A percentile compares a stretch with the other conserved stretches of the same genome.
Conservation (phyloP, 2,797 vertebrate genomes). For the Gallinago nigripennis region DNA sequence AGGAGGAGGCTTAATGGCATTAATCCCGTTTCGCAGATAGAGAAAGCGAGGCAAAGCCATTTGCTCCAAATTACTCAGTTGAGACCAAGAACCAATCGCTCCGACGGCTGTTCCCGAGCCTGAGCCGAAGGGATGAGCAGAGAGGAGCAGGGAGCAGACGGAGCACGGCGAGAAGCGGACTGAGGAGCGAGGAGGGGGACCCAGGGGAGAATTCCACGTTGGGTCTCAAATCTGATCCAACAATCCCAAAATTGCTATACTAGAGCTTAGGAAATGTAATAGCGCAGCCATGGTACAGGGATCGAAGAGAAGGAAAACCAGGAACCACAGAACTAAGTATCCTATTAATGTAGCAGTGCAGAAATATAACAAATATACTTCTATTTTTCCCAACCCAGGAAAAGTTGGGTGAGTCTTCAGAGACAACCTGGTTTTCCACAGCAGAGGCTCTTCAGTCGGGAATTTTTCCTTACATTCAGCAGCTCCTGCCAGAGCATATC, state of each 20-base stretch:
- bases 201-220: background rate
- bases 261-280: background rate
- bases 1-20: background rate
- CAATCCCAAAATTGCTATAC: fast-evolving
- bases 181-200: fast-evolving
- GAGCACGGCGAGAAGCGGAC: background rate
- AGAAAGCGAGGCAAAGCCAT: background rate
- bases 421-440: background rate
- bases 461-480: background rate
- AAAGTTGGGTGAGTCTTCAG: background rate
- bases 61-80: background rate
- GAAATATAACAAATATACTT: background rate
- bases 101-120: background rate
- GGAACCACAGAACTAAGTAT: background rate
- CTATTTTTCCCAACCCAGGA: background rate
- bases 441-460: background rate
- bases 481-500: background rate
- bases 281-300: fast-evolving
- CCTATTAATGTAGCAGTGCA: too few relatives aligned
- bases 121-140: background rate
- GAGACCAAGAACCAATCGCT: background rate
- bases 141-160: background rate
- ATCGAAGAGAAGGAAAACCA: background rate
- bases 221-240: background rate
- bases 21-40: background rate